Percentiles rank a stretch among this genome's conserved stretches.
These are phyloP conservation scores for Magallana nippona DNA, from an alignment of 2,888 invertebrate species.

Conservation along the genomic window DNA sequence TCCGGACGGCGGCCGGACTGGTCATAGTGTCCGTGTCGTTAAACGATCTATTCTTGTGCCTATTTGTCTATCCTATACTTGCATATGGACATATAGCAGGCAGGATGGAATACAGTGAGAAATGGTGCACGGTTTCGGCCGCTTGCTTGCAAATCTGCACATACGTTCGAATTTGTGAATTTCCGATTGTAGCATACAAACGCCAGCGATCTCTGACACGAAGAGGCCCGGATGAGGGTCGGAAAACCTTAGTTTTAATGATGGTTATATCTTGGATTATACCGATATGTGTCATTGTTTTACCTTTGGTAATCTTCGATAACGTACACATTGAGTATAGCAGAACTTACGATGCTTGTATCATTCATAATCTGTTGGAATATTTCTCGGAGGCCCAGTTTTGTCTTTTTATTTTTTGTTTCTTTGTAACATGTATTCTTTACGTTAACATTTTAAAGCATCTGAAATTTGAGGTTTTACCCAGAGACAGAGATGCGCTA, in stretches of 20 bases:
- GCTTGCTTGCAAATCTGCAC: constrained; percentile 15
- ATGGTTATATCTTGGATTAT: constrained; percentile 17
- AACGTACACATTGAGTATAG: constrained; percentile 33
- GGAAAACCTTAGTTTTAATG: background rate
- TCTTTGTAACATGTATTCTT: constrained; percentile 4
- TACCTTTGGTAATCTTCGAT: background rate
- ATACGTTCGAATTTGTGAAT: constrained; percentile 37
- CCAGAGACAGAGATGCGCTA: background rate
- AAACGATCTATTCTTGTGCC: constrained; percentile 38
- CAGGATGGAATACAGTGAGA: background rate
- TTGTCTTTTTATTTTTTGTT: constrained; percentile 33
- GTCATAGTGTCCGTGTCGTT: constrained; percentile 34
- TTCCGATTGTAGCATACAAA: constrained; percentile 41
- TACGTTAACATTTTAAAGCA: constrained; percentile 15
- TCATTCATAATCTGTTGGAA: constrained; percentile 31
- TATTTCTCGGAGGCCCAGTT: constrained; percentile 36
- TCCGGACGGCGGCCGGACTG: constrained; percentile 23
- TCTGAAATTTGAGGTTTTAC: background rate
- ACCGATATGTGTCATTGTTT: background rate
- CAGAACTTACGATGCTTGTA: constrained; percentile 28
- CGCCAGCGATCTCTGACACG: constrained; percentile 16
- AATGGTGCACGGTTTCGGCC: background rate
- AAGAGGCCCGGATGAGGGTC: background rate
- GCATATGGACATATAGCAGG: constrained; percentile 18
- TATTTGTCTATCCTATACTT: constrained; percentile 32